Base-by-base conservation (phyloP, 64 coral and sea anemone genomes). In the Cladopsammia gracilis region DNA sequence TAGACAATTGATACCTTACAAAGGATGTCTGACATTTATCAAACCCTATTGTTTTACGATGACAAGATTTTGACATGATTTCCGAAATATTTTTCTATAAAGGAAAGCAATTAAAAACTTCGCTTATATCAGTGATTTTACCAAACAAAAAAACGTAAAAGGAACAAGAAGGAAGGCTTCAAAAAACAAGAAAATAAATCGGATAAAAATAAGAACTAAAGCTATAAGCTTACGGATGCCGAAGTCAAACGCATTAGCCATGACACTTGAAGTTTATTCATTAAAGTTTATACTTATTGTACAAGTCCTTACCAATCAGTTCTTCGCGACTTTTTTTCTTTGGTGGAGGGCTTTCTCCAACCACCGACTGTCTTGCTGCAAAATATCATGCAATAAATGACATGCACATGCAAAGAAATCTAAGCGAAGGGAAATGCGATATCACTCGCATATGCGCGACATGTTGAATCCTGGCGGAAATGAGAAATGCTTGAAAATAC, bases 271-370 rank as follows among this genome's bases (percentile, higher is more conserved):
- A 67, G 64, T 67, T 67, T n/a, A 67, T 67, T 67, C 22, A 67
- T 67, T 12, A 67, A 67, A 14, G 13, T 64, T 5, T 6, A 64
- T 10, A 14, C 7, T 14, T 58, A 64, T 64, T 64, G 20, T 20
- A 19, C 6, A 64, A 13, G 62, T 58, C 0, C 78, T 64, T 20
- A 84, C 60, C 61, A 9, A 68, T 84, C 0, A 66, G 44, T 67
- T 84, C 80, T 50, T 84, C 80, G 34, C 79, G 79, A 18, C 59
- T 82, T 59, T 82, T 82, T 47, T 82, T 82, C 59, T 11, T 84
- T 43, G 44, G 19, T 5, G 80, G 62, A 11, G 80, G 80, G 18
- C 62, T 84, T 84, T 44, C 80, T n/a, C 62, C 43, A 19, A 83
- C 16, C 43, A 62, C 18, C 3, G 80, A 84, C 16, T 51, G 80